These are phyloP conservation scores for Petaurus breviceps DNA, from an alignment of 2,113 vertebrate genomes.

Conservation along the genomic window DNA sequence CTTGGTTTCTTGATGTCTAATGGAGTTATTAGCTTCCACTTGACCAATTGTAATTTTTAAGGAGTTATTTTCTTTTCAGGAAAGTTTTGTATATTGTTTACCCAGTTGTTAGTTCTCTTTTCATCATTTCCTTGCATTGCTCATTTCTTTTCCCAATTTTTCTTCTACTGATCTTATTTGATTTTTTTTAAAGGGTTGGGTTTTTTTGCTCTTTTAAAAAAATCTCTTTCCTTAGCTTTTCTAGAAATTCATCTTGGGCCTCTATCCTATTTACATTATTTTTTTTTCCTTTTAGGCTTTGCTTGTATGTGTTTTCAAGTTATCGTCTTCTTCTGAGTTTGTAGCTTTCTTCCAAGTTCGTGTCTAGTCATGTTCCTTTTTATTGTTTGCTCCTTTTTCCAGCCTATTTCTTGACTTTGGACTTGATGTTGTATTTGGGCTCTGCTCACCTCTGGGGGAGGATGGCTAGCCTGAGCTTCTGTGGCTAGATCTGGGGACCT, in stretches of 20 bases:
- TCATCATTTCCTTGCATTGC: background rate
- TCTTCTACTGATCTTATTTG: background rate
- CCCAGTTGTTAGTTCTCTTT: background rate
- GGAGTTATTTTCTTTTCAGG: background rate
- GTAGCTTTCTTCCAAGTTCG: background rate
- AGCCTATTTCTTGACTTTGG: background rate
- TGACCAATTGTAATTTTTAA: background rate
- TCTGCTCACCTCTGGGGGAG: background rate
- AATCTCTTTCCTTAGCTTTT: background rate
- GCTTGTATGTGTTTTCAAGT: background rate
- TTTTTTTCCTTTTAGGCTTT: background rate
- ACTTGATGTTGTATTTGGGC: background rate
- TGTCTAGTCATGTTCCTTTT: background rate
- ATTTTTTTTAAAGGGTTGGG: background rate
- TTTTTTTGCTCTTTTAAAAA: background rate
- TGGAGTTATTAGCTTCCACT: background rate
- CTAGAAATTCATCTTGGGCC: background rate
- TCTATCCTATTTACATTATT: background rate
- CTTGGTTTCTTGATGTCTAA: too few species aligned
- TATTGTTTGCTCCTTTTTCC: background rate
- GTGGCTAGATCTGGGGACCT: background rate
- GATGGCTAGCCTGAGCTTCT: background rate
- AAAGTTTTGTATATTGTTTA: background rate
- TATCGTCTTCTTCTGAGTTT: background rate
- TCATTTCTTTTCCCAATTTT: background rate